phyloP scores from a whole-genome alignment of 2,888 invertebrate genomes.

The Xylocampa areola region DNA sequence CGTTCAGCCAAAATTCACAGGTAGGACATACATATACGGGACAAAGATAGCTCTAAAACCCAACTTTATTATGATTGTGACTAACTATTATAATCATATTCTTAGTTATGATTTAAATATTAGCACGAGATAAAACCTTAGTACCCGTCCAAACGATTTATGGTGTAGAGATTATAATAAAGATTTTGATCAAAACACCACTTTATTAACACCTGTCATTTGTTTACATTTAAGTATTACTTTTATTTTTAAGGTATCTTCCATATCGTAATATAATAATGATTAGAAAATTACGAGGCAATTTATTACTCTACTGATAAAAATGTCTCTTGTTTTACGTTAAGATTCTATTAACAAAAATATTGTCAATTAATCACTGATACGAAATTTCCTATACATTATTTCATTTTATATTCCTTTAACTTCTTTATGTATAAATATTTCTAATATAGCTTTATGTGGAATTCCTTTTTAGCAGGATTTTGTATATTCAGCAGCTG shows the following conservation, averaged over 20 bases:
- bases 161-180: neutral
- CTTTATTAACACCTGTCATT: neutral
- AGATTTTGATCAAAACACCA: slow-evolving; percentile 1
- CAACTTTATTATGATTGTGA: neutral
- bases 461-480: too few relatives aligned
- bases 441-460: too few relatives aligned
- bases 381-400: too few relatives aligned
- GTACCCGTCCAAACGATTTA: neutral
- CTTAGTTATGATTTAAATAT: slow-evolving; percentile 13
- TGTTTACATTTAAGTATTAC: slow-evolving; percentile 5
- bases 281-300: neutral
- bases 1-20: slow-evolving; percentile 1
- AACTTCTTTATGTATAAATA: too few relatives aligned
- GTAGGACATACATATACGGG: neutral
- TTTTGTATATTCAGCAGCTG: too few relatives aligned
- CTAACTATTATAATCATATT: slow-evolving; percentile 4
- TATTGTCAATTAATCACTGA: too few relatives aligned
- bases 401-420: too few relatives aligned
- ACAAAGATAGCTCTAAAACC: neutral
- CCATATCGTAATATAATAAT: neutral
- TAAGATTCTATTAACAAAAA: too few relatives aligned
- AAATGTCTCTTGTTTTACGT: too few relatives aligned
- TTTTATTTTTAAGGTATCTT: slow-evolving; percentile 1
- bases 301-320: slow-evolving; percentile 1
- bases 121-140: neutral